Base-by-base conservation (phyloP, 2,888 invertebrate species). In the Cristatella mucedo region DNA sequence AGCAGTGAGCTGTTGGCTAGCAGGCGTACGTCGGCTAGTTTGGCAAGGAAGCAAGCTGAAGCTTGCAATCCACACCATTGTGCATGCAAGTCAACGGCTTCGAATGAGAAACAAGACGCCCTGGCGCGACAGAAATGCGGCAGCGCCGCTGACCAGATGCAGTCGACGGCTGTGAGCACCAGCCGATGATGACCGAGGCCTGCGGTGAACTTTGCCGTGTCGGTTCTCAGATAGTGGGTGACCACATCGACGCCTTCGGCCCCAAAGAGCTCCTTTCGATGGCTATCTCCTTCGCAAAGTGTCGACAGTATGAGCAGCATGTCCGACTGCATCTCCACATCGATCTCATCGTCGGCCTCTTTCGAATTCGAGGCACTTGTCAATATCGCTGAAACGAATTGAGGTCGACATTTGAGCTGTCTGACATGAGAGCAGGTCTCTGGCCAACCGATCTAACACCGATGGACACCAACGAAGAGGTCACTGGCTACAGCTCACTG, bases 281-380 rank as follows among this genome's bases (percentile, higher is more conserved):
- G 63, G 47, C 57, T 53, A 45, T 66, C 63, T 9, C 53, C 54
- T 36, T 66, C 63, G 55, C 64, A 64, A 5, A 66, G 49, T 38
- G 54, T 50, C 0, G 63, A 59, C 3, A 66, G 48, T 36, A 63
- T 61, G 44, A 63, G 52, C 29, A 66, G 52, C 53, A 62, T 63
- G 47, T 63, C 63, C n/a, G 57, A 53, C 54, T 63, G 62, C 59
- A 64, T 63, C 51, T 65, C 64, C 11, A 63, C 53, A 43, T 62
- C 61, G 7, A 64, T 50, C 4, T 55, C 47, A 47, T 58, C 59
- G 46, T 57, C 53, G 9, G 51, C 50, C 20, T 50, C 51, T 32
- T 49, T 49, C 30, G 46, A 50, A 21, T 46, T 44, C 21, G 52
- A 51, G 18, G 55, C 55, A 45, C 53, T 56, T 9, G 47, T 54